Base-by-base conservation (phyloP, 2,888 invertebrate genomes). In the Rhagonycha lutea region DNA sequence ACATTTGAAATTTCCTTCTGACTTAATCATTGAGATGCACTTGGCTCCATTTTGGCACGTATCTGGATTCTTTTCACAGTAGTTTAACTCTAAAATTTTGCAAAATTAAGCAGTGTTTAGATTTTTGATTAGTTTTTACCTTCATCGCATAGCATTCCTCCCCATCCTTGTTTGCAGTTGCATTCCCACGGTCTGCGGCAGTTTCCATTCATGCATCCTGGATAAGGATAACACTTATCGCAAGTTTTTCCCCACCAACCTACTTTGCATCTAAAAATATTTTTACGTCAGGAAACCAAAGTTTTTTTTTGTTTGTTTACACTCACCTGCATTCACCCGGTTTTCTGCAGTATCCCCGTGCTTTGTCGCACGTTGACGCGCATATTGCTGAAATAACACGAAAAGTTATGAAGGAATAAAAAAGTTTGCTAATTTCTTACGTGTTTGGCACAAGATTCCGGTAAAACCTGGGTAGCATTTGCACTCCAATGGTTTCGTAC, bases 181-280 rank as follows among this genome's bases (percentile, higher is more conserved):
- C 98, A 98, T 86, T 97, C 95, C 96, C 96, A 97, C 2, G 97
- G 96, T 70, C 93, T 89, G 74, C 90, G 90, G 87, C 98, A 98
- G 72, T 92, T 90, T 18, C 98, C 98, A 85, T 97, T 93, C 73
- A 92, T 91, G 86, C 97, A 98, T 79, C 96, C 96, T 0, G 97
- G 97, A 89, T 97, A 97, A 0, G 94, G 91, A 84, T 94, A 95
- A 83, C 95, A 95, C 82, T 91, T 91, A 68, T 92, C 89, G 83
- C 94, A 94, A 82, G 91, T 90, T 12, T 88, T 88, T 0, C 97
- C 97, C 81, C 93, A 94, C 96, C 96, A 98, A 61, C 98, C 98
- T 2, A 96, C 93, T 86, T 94, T 94, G 88, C 98, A 98, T 89
- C 95, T 89, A 89, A 47, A 81, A 71, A 61, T 47, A 61, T n/a